phyloP scores from a whole-genome alignment of 2,797 vertebrate genomes.

The Leptoclinus maculatus region DNA sequence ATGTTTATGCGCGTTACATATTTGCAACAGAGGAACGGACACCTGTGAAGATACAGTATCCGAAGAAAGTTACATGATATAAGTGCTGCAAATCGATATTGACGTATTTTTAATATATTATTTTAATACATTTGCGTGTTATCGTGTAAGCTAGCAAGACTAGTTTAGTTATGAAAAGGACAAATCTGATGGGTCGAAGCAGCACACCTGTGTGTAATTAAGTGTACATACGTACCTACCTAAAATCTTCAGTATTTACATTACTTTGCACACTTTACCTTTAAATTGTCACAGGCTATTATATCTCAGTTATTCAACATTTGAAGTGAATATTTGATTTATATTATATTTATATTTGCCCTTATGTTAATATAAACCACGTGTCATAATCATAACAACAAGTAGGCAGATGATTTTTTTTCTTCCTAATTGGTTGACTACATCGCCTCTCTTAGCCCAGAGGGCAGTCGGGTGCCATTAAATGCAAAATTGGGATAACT shows the following conservation, averaged over 20 bases:
- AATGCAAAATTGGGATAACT: slow-evolving; percentile 6
- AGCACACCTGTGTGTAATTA: background rate
- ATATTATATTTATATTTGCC: background rate
- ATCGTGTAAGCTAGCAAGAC: background rate
- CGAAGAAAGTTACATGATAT: background rate
- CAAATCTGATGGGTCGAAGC: background rate
- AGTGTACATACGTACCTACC: background rate
- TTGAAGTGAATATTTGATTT: background rate
- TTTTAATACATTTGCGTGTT: background rate
- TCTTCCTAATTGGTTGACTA: slow-evolving; percentile 2
- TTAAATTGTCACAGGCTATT: fast-evolving
- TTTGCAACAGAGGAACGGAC: background rate
- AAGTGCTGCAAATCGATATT: background rate
- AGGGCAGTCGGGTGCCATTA: slow-evolving; percentile 4
- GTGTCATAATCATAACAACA: background rate
- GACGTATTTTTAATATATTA: background rate
- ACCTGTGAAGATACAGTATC: background rate
- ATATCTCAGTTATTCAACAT: background rate
- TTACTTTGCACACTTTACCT: background rate
- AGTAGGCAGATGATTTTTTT: background rate
- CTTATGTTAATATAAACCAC: background rate
- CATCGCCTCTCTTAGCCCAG: slow-evolving; percentile 13
- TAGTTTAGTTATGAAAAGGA: background rate
- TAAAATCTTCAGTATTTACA: background rate
- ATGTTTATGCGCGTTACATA: background rate